A percentile compares a stretch with the other conserved stretches of the same genome.
phyloP scores from a whole-genome alignment of 2,888 invertebrate species.

The Hyposoter dolosus region DNA sequence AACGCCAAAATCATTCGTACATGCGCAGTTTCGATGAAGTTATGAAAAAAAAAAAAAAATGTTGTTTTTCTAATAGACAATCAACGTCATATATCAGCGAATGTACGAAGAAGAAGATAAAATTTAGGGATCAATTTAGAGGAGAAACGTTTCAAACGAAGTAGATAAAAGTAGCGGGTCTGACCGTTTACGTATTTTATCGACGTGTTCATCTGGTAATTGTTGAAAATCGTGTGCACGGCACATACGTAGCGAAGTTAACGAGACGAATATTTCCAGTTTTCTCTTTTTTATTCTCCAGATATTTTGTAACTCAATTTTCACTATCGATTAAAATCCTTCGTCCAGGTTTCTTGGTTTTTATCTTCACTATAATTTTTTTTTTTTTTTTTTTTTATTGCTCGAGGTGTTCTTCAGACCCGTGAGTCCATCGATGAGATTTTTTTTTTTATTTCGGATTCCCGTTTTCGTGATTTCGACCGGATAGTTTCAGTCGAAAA shows the following conservation, averaged over 20 bases:
- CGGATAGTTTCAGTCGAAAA: neutral
- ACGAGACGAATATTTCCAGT: neutral
- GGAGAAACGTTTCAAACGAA: constrained; percentile 29
- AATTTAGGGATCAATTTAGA: constrained; percentile 64
- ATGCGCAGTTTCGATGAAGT: constrained; percentile 8
- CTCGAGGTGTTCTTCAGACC: neutral
- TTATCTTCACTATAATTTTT: neutral
- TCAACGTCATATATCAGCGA: constrained; percentile 40
- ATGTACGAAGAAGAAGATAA: constrained; percentile 33
- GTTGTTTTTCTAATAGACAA: constrained; percentile 50
- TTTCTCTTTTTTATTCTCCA: neutral
- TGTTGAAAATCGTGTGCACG: constrained; percentile 14
- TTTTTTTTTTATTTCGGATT: neutral
- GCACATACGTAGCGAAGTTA: neutral
- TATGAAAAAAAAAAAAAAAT: constrained; percentile 28
- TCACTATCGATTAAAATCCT: neutral
- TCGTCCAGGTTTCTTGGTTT: neutral
- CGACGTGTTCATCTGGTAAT: constrained; percentile 41
- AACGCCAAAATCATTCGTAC: constrained; percentile 18
- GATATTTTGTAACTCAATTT: constrained; percentile 3
- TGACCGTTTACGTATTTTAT: constrained; percentile 32
- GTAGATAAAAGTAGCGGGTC: constrained; percentile 34
- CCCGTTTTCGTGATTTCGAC: neutral
- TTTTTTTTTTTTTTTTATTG: neutral
- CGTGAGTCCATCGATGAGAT: neutral